Evolutionary conservation across 2,888 invertebrate species (phyloP).

Genomic region (Pollenia labialis): DNA sequence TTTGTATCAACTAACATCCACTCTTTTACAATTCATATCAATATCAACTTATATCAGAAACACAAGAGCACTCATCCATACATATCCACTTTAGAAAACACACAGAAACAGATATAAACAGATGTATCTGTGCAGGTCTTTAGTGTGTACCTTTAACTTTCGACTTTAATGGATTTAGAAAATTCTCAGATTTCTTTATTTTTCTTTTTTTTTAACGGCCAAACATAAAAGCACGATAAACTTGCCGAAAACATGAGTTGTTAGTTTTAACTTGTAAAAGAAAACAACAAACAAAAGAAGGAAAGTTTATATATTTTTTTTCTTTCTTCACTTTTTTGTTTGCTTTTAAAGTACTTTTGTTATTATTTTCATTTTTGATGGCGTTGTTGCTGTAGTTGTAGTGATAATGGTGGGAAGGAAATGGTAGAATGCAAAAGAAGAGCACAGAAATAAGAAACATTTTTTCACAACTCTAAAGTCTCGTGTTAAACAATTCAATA

Average conservation of each 20-base stretch:
- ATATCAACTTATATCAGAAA: too few relatives aligned
- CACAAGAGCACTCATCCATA: too few relatives aligned
- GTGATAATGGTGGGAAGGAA: constrained; percentile 5
- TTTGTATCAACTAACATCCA: too few relatives aligned
- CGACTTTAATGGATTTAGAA: constrained; percentile 24
- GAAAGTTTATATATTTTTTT: constrained; percentile 64
- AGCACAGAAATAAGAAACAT: constrained; percentile 49
- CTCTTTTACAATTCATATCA: too few relatives aligned
- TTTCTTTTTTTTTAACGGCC: constrained; percentile 28
- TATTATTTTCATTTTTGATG: constrained; percentile 55
- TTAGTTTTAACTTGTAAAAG: constrained; percentile 70
- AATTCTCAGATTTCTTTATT: neutral
- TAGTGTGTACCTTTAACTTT: constrained; percentile 1
- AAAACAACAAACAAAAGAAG: constrained; percentile 48
- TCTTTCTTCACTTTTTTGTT: constrained; percentile 42
- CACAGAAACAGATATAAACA: too few relatives aligned
- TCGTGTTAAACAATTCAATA: constrained; percentile 69
- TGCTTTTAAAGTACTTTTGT: constrained; percentile 65
- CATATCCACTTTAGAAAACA: too few relatives aligned
- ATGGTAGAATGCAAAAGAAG: constrained; percentile 17
- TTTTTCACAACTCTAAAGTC: constrained; percentile 41
- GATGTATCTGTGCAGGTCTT: too few relatives aligned
- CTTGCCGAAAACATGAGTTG: constrained; percentile 73
- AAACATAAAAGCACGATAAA: constrained; percentile 69
- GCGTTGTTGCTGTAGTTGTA: constrained; percentile 41